Percentiles rank a stretch among this genome's conserved stretches.
Conservation (phyloP, 2,797 vertebrate genomes). For the Loriculus beryllinus region DNA sequence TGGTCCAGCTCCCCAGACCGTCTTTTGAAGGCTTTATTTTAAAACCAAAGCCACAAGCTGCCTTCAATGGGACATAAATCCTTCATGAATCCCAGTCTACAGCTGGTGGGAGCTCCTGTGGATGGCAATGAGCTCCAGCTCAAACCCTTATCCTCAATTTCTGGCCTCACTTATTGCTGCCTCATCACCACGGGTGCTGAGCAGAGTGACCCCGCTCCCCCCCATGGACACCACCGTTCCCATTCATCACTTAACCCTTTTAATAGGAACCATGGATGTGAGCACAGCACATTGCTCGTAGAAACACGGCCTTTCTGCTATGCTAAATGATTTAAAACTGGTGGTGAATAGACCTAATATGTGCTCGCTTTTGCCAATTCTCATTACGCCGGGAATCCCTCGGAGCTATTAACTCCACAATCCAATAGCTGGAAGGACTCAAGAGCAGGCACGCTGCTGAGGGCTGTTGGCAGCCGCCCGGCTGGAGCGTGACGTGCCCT, state of each 20-base stretch:
- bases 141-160: background rate
- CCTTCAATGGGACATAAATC: background rate
- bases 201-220: background rate
- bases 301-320: background rate
- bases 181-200: accelerated
- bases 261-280: accelerated
- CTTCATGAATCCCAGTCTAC: accelerated
- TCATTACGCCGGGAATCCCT: conserved; percentile 15
- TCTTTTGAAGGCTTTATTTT: conserved; percentile 25
- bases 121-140: background rate
- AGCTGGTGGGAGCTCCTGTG: background rate
- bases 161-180: background rate
- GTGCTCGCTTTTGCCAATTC: background rate
- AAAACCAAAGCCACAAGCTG: background rate
- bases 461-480: conserved; percentile 6
- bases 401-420: background rate
- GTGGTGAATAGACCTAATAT: conserved; percentile 7
- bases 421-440: background rate
- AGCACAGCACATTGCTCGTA: background rate
- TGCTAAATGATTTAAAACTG: background rate
- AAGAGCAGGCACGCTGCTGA: background rate
- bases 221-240: accelerated
- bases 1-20: background rate
- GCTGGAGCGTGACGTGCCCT: conserved; percentile 4
- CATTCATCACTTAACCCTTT: background rate